Conservation (phyloP, 2,888 invertebrate species). For the Drosophila seclusa region DNA sequence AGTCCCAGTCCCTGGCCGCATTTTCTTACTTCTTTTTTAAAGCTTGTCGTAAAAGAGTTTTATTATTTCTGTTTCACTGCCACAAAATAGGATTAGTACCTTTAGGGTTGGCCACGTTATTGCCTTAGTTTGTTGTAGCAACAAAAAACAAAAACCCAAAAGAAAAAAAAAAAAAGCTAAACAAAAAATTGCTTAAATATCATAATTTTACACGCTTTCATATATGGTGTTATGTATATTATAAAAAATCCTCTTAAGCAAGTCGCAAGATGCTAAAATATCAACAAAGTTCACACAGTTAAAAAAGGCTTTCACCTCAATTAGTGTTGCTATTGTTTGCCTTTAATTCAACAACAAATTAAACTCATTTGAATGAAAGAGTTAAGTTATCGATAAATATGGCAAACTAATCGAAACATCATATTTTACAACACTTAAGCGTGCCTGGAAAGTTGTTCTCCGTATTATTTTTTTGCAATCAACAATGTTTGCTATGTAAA, state of each 20-base stretch:
- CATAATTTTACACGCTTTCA: conserved; percentile 61
- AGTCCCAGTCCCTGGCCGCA: conserved; percentile 23
- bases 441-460: not conserved
- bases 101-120: conserved; percentile 54
- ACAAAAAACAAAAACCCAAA: conserved; percentile 7
- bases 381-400: not conserved
- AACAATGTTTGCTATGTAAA: conserved; percentile 32
- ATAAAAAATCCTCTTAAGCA: conserved; percentile 5
- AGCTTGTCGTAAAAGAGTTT: conserved; percentile 73
- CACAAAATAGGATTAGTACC: conserved; percentile 71
- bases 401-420: not conserved
- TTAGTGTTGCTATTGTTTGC: not conserved
- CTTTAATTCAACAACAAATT: not conserved
- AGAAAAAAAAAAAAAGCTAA: conserved; percentile 5
- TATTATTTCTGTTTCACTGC: conserved; percentile 73
- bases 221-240: conserved; percentile 19
- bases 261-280: not conserved
- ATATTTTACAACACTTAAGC: conserved; percentile 20
- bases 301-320: not conserved
- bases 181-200: conserved; percentile 43
- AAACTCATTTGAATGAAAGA: not conserved
- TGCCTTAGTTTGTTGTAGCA: conserved; percentile 37
- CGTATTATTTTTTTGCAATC: conserved; percentile 23
- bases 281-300: conserved; percentile 17
- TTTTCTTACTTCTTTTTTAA: conserved; percentile 41